Percentiles rank a stretch among this genome's conserved stretches.
Conservation (phyloP, 2,797 vertebrate genomes). For the Sebastes matsubarae region DNA sequence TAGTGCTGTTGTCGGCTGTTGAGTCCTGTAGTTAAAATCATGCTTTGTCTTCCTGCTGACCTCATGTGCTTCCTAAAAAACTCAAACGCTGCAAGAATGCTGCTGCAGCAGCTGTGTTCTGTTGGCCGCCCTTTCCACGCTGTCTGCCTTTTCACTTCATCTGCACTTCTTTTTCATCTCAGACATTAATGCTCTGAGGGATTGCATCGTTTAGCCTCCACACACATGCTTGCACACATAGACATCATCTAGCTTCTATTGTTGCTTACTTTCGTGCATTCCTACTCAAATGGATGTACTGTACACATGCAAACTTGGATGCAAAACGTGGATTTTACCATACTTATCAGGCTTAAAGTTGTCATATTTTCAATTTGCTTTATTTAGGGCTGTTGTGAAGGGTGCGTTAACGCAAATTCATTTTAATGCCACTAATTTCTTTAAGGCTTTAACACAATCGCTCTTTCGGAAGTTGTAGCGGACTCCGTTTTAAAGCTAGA, state of each 20-base stretch:
- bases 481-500: too few species aligned
- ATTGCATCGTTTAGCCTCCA: neutral
- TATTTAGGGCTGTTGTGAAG: too few species aligned
- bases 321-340: neutral
- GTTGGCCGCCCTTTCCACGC: slow-evolving; percentile 12
- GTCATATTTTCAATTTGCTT: neutral
- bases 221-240: neutral
- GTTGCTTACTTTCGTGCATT: neutral
- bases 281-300: neutral
- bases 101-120: slow-evolving; percentile 1
- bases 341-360: neutral
- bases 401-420: too few species aligned
- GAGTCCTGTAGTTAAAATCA: slow-evolving; percentile 13
- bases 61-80: neutral
- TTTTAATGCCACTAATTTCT: too few species aligned
- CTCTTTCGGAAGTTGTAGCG: too few species aligned
- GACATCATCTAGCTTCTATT: neutral
- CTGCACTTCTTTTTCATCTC: slow-evolving; percentile 6
- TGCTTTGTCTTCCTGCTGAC: slow-evolving; percentile 14
- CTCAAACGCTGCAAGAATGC: neutral
- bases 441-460: too few species aligned
- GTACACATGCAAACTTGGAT: neutral
- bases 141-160: slow-evolving; percentile 22
- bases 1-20: neutral
- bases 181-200: neutral